A percentile compares a stretch with the other conserved stretches of the same genome.
Conservation (phyloP, 2,888 invertebrate species). For the Melolontha melolontha region DNA sequence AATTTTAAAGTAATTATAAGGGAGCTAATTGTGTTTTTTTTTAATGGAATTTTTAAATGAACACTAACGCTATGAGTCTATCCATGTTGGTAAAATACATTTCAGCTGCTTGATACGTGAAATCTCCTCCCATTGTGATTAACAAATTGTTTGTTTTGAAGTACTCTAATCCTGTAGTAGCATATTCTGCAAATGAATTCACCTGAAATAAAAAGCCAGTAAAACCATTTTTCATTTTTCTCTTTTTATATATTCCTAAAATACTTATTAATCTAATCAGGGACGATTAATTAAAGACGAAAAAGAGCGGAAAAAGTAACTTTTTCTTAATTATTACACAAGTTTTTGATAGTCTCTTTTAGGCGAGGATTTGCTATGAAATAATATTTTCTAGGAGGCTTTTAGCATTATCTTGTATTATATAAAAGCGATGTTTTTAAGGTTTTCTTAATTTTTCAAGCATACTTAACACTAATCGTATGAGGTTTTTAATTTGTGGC, state of each 20-base stretch:
- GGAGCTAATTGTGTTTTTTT: background rate
- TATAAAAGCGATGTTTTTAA: too few relatives aligned
- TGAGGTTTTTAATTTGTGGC: too few relatives aligned
- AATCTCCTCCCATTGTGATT: slow-evolving; percentile 94
- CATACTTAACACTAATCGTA: too few relatives aligned
- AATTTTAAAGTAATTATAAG: slow-evolving; percentile 22
- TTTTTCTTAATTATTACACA: too few relatives aligned
- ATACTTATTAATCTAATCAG: background rate
- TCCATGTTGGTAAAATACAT: slow-evolving; percentile 90
- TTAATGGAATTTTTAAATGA: background rate
- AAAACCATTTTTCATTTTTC: background rate
- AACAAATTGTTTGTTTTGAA: slow-evolving; percentile 81
- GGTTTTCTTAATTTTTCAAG: too few relatives aligned
- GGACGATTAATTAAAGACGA: background rate
- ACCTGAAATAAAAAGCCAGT: slow-evolving; percentile 35
- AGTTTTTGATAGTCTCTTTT: too few relatives aligned
- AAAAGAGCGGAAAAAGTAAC: too few relatives aligned
- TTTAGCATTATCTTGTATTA: too few relatives aligned
- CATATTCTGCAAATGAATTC: slow-evolving; percentile 33
- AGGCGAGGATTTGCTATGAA: too few relatives aligned
- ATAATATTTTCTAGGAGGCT: too few relatives aligned
- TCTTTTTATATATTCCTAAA: background rate
- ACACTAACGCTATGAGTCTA: slow-evolving; percentile 82
- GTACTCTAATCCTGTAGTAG: slow-evolving; percentile 65
- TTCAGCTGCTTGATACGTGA: slow-evolving; percentile 82